These are phyloP conservation scores for Exaiptasia diaphana DNA, from an alignment of 64 coral and sea anemone genomes.

Conservation along the genomic window DNA sequence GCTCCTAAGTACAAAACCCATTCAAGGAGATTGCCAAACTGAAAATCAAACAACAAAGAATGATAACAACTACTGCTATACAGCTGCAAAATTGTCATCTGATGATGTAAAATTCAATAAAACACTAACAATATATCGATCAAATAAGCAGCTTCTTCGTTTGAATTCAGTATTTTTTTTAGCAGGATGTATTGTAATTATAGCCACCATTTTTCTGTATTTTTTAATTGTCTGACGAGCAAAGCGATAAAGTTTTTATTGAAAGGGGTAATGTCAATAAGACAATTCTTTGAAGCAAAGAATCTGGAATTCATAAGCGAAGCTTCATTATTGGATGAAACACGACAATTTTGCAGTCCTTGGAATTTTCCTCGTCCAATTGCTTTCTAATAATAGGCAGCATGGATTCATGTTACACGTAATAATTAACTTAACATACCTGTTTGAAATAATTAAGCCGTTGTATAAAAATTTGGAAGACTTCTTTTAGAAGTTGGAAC, in stretches of 20 bases:
- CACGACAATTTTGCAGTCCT: neutral
- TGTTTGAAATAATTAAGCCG: conserved; percentile 65
- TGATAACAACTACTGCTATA: no score
- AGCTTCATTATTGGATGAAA: neutral
- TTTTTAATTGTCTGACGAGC: no score
- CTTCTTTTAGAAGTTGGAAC: conserved; percentile 66
- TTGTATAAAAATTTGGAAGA: conserved; percentile 79
- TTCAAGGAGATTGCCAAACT: conserved; percentile 64
- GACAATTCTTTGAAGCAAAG: neutral
- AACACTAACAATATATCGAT: neutral
- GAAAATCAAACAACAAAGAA: neutral
- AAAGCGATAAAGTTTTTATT: no score
- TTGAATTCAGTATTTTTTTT: no score
- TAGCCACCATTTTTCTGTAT: no score
- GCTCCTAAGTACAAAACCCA: conserved; percentile 61
- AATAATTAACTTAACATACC: neutral
- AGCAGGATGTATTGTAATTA: neutral
- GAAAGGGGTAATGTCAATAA: neutral
- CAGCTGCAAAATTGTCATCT: no score
- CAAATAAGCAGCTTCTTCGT: no score
- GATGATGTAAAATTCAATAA: no score
- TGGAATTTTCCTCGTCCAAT: neutral
- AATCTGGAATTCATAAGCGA: no score
- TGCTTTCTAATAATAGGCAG: no score
- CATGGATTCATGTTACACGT: no score